Base-by-base conservation (phyloP, 2,113 vertebrate genomes). In the Ophthalmolycus amberensis region DNA sequence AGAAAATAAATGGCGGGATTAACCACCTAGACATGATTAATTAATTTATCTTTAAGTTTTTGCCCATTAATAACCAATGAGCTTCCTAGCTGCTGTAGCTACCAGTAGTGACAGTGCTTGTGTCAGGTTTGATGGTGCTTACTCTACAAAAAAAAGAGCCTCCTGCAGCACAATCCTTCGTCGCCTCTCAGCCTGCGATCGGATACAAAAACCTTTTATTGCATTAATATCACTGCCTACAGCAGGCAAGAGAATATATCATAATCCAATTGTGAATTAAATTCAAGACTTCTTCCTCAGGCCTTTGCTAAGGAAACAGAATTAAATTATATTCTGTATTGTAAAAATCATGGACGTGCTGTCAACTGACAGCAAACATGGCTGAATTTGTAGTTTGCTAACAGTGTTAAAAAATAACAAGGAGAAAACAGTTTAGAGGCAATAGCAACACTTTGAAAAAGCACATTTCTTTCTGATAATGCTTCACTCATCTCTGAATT, bases 141-240 rank as follows among this genome's bases (percentile, higher is more conserved):
- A 59, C 38, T 59, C 15, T 9, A 29, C 66, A 71, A n/a, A 71
- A 56, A 32, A 54, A 38, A 71, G 70, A 44, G 25, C 69, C n/a
- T 71, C n/a, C 15, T 42, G 52, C 52, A 58, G 50, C 52, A 42
- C 4, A 72, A 56, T 56, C 34, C 22, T 58, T 25, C 25, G 12
- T 16, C 5, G 32, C 69, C 50, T 11, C 14, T 27, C 44, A 29
- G 25, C 9, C 50, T 3, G 0, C 50, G 22, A 16, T 25, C 2
- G 20, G 8, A 76, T n/a, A 44, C 48, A 58, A 34, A 67, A 25
- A 34, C 3, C 22, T 10, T 27, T 27, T 52, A 27, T 27, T 40
- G 25, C 60, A 65, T 34, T 37, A 16, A 77, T 67, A 59, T 18
- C 3, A 29, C 6, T n/a, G 12, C 42, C 42, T 74, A 44, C 6